Conservation (phyloP, 1,140 invertebrate species). For the Drosophila gunungcola region DNA sequence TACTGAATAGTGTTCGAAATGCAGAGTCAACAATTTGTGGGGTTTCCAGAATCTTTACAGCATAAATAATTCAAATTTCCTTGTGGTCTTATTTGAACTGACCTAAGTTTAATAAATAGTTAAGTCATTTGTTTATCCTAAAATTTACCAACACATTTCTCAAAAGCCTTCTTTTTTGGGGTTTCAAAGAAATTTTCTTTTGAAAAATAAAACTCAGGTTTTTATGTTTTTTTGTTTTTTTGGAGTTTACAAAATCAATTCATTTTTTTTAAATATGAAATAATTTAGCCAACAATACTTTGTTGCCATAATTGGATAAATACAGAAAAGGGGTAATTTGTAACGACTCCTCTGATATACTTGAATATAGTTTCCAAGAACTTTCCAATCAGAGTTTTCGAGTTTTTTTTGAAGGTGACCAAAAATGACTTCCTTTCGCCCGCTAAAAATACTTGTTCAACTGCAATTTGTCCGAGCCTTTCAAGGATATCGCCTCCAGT, state of each 20-base stretch:
- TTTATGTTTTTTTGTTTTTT: too few relatives aligned
- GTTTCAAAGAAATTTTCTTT: too few relatives aligned
- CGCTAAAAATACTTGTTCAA: slow-evolving; percentile 14
- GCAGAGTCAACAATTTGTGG: neutral
- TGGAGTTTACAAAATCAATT: too few relatives aligned
- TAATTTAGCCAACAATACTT: too few relatives aligned
- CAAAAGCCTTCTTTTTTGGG: too few relatives aligned
- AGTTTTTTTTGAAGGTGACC: neutral
- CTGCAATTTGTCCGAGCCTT: slow-evolving; percentile 71
- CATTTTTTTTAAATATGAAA: too few relatives aligned
- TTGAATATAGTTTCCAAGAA: too few relatives aligned
- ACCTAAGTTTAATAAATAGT: neutral
- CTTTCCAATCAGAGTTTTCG: slow-evolving; percentile 4
- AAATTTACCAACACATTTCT: neutral
- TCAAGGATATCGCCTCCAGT: slow-evolving; percentile 50
- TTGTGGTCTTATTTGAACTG: neutral
- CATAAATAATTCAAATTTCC: neutral
- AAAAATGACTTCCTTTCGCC: neutral
- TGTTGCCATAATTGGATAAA: too few relatives aligned
- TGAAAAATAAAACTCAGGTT: neutral
- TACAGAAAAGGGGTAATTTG: too few relatives aligned
- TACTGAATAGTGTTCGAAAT: slow-evolving; percentile 18
- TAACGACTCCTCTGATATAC: too few relatives aligned
- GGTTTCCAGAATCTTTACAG: neutral
- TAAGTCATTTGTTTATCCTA: neutral